These are phyloP conservation scores for Anoplolepis gracilipes DNA, from an alignment of 1,140 invertebrate genomes.

Conservation along the genomic window DNA sequence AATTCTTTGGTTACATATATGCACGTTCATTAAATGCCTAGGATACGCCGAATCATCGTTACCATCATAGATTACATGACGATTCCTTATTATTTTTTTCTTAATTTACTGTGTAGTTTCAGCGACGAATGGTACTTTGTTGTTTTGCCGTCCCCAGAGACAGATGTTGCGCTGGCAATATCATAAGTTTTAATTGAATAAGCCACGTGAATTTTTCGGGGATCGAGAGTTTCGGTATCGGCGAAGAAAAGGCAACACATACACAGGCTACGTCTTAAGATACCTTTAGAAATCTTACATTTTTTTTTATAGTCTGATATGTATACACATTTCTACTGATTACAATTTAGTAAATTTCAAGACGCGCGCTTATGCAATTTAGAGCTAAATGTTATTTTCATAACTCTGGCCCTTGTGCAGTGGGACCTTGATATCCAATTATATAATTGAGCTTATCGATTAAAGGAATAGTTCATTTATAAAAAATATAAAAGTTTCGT, in stretches of 20 bases:
- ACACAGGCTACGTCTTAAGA: slow-evolving; percentile 74
- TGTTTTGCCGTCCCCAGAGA: slow-evolving; percentile 83
- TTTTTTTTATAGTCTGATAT: slow-evolving; percentile 55
- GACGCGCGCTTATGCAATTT: slow-evolving; percentile 13
- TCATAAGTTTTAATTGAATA: slow-evolving; percentile 65
- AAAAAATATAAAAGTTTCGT: neutral
- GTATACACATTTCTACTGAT: neutral
- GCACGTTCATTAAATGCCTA: slow-evolving; percentile 53
- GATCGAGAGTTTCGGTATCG: slow-evolving; percentile 61
- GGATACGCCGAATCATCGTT: slow-evolving; percentile 67
- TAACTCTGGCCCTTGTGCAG: slow-evolving; percentile 43
- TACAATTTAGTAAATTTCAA: slow-evolving; percentile 44
- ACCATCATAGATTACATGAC: slow-evolving; percentile 62
- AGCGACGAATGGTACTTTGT: slow-evolving; percentile 85
- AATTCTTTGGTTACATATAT: slow-evolving; percentile 34
- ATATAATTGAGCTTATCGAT: neutral
- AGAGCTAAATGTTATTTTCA: slow-evolving; percentile 46
- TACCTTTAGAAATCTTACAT: slow-evolving; percentile 78
- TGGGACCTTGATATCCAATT: slow-evolving; percentile 24
- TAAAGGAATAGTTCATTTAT: neutral
- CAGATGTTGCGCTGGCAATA: slow-evolving; percentile 72
- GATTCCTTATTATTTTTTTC: slow-evolving; percentile 67
- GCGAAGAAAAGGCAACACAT: slow-evolving; percentile 26
- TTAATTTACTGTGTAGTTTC: slow-evolving; percentile 77
- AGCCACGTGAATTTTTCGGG: slow-evolving; percentile 60